Evolutionary conservation across 2,797 vertebrate species (phyloP).

Genomic region (Astyanax mexicanus): DNA sequence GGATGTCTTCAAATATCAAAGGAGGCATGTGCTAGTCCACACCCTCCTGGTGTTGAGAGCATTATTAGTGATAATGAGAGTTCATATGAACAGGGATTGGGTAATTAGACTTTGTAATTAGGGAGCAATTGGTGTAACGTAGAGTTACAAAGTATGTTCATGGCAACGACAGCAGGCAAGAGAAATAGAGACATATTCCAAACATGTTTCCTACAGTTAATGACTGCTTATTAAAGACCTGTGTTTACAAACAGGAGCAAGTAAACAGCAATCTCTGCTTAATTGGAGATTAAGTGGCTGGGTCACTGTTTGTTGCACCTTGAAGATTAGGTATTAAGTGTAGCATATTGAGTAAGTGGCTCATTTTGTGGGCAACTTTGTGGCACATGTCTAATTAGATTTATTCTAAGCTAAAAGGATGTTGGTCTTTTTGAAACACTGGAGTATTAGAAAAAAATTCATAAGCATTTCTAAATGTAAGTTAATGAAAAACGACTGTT

Average conservation of each 20-base stretch:
- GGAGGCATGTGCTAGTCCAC: too few relatives aligned
- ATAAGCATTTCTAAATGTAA: background rate
- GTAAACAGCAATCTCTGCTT: background rate
- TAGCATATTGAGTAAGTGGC: background rate
- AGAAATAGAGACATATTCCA: background rate
- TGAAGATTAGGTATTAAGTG: background rate
- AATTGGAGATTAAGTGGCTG: background rate
- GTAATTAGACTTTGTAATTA: too few relatives aligned
- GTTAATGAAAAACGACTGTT: conserved; percentile 3
- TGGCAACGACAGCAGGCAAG: background rate
- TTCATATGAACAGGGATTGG: too few relatives aligned
- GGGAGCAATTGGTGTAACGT: too few relatives aligned
- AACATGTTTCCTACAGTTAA: conserved; percentile 10
- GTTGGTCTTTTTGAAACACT: background rate
- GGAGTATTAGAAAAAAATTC: background rate
- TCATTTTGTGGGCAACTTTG: background rate
- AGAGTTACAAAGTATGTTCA: too few relatives aligned
- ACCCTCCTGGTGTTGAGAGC: too few relatives aligned
- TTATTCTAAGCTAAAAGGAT: background rate
- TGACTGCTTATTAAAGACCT: conserved; percentile 1
- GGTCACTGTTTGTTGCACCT: background rate
- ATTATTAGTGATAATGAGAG: too few relatives aligned
- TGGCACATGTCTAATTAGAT: background rate
- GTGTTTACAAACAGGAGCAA: background rate
- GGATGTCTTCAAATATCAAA: too few relatives aligned